Evolutionary conservation across 1,140 invertebrate species (phyloP).

Genomic region (Hormaphis cornu): DNA sequence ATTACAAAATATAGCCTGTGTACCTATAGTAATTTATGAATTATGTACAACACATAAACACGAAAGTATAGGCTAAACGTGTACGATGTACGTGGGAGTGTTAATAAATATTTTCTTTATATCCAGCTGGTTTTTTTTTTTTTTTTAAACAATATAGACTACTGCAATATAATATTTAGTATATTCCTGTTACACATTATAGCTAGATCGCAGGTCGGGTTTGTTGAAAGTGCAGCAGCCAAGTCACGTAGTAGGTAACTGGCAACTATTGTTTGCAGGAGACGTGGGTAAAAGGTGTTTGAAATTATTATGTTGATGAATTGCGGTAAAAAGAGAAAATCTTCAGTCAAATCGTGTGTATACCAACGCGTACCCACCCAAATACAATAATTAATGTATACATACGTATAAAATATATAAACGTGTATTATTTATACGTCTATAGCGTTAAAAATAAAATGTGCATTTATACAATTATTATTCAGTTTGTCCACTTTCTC

Average conservation of each 20-base stretch:
- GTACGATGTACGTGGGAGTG: too few species aligned
- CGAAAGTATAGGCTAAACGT: too few species aligned
- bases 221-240: not conserved
- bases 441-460: too few species aligned
- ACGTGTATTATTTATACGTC: too few species aligned
- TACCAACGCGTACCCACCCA: not conserved
- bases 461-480: too few species aligned
- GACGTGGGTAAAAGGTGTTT: slow-evolving; percentile 11
- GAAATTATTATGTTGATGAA: not conserved
- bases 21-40: too few species aligned
- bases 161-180: not conserved
- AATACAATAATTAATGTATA: too few species aligned
- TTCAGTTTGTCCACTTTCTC: too few species aligned
- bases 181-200: not conserved
- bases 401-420: too few species aligned
- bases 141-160: not conserved
- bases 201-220: not conserved
- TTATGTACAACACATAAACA: too few species aligned
- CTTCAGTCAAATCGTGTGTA: not conserved
- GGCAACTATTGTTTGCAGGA: not conserved
- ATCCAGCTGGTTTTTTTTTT: not conserved
- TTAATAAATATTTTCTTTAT: not conserved
- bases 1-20: too few species aligned
- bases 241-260: slow-evolving; percentile 7
- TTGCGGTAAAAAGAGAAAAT: slow-evolving; percentile 23